Percentiles rank a stretch among this genome's conserved stretches.
phyloP scores from a whole-genome alignment of 1,140 invertebrate genomes.

The Spodoptera frugiperda region DNA sequence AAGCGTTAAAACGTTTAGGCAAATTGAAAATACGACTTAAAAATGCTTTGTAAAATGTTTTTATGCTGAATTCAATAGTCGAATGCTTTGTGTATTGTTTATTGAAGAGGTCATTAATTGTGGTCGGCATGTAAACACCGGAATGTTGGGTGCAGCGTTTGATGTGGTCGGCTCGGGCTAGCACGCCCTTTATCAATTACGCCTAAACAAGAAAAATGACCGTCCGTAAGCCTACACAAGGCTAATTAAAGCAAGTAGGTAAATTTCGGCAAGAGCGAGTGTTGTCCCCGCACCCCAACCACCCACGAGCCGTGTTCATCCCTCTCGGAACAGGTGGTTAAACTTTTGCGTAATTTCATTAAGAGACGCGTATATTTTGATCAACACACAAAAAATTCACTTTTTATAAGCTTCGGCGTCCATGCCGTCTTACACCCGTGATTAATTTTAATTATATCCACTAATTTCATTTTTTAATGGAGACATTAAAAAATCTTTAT shows the following conservation, averaged over 20 bases:
- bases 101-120: conserved; percentile 19
- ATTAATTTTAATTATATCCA: conserved; percentile 54
- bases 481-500: conserved; percentile 33
- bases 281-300: conserved; percentile 59
- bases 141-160: conserved; percentile 54
- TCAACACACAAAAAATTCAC: conserved; percentile 60
- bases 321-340: conserved; percentile 68
- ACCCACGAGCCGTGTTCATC: conserved; percentile 49
- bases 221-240: conserved; percentile 75
- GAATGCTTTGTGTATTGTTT: conserved; percentile 22
- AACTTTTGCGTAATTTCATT: conserved; percentile 76
- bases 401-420: conserved; percentile 50
- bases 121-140: conserved; percentile 31
- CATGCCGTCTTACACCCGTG: conserved; percentile 46
- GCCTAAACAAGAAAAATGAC: conserved; percentile 84
- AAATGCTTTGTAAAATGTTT: conserved; percentile 17
- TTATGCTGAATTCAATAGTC: not conserved
- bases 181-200: conserved; percentile 82
- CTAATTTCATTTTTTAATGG: conserved; percentile 42
- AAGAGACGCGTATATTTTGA: conserved; percentile 70
- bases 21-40: conserved; percentile 46
- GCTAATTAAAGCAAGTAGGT: conserved; percentile 83
- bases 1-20: conserved; percentile 40
- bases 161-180: conserved; percentile 58
- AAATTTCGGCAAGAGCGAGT: conserved; percentile 72